Evolutionary conservation across 2,888 invertebrate species (phyloP).

Genomic region (Tachina grossa): DNA sequence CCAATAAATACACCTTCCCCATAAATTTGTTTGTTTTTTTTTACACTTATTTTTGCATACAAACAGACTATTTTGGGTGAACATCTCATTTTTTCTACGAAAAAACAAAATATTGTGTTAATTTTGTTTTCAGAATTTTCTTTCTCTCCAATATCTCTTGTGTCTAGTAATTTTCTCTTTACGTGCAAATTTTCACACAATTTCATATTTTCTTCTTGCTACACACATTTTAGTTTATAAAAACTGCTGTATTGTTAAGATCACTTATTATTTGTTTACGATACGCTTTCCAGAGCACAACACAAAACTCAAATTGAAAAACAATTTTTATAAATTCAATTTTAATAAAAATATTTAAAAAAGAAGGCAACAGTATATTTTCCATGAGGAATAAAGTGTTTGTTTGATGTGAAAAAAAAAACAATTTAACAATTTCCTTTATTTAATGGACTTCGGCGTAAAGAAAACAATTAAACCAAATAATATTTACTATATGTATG

Average conservation of each 20-base stretch:
- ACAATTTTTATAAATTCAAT: conserved; percentile 29
- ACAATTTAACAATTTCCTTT: not conserved
- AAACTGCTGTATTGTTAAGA: conserved; percentile 49
- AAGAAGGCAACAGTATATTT: conserved; percentile 18
- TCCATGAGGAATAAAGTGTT: not conserved
- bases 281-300: conserved; percentile 61
- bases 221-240: conserved; percentile 55
- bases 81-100: conserved; percentile 64
- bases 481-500: conserved; percentile 22
- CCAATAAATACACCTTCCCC: conserved; percentile 24
- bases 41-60: conserved; percentile 3
- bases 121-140: conserved; percentile 53
- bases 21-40: conserved; percentile 30
- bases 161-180: conserved; percentile 41
- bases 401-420: conserved; percentile 10
- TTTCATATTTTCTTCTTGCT: conserved; percentile 12
- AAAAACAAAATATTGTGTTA: conserved; percentile 51
- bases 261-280: conserved; percentile 69
- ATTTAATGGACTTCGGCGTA: conserved; percentile 19
- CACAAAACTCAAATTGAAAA: conserved; percentile 35
- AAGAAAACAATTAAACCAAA: conserved; percentile 38
- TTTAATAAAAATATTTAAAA: not conserved
- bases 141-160: conserved; percentile 46
- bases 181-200: conserved; percentile 48
- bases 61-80: conserved; percentile 49